phyloP scores from a whole-genome alignment of 2,888 invertebrate species.

The Nebria brevicollis region DNA sequence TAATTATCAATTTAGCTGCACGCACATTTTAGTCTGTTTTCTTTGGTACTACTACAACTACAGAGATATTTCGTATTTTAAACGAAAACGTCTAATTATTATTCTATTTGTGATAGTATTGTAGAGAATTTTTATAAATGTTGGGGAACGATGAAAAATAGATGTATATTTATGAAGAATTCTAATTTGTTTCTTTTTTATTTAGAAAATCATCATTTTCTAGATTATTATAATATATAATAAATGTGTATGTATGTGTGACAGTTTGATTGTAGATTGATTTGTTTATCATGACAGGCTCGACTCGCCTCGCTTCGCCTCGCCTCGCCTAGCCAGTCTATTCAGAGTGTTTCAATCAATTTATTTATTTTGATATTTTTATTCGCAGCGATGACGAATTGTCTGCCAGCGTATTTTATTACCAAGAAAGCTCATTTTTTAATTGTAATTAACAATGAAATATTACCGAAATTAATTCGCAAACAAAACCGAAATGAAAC shows the following conservation, averaged over 20 bases:
- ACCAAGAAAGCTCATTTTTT: neutral
- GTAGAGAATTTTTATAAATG: no score
- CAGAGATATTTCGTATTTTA: neutral
- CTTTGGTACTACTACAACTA: neutral
- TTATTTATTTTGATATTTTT: neutral
- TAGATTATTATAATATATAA: no score
- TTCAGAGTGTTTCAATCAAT: neutral
- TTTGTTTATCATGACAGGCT: neutral
- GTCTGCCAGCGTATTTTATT: neutral
- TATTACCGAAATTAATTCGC: neutral
- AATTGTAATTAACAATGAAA: neutral
- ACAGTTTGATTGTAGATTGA: conserved; percentile 1
- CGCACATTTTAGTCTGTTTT: conserved; percentile 6
- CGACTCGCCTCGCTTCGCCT: neutral
- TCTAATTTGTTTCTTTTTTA: neutral
- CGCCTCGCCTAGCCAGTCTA: neutral
- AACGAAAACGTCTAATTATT: neutral
- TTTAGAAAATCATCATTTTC: no score
- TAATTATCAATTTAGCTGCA: conserved; percentile 14
- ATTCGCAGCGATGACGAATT: conserved; percentile 1
- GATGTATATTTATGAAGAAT: neutral
- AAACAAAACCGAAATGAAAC: neutral
- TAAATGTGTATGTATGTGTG: neutral
- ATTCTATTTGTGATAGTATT: no score
- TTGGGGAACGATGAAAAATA: neutral